Evolutionary conservation across 2,113 vertebrate genomes (phyloP), one percentile per base, ranked within the genome.

Genomic region (Passer domesticus): DNA sequence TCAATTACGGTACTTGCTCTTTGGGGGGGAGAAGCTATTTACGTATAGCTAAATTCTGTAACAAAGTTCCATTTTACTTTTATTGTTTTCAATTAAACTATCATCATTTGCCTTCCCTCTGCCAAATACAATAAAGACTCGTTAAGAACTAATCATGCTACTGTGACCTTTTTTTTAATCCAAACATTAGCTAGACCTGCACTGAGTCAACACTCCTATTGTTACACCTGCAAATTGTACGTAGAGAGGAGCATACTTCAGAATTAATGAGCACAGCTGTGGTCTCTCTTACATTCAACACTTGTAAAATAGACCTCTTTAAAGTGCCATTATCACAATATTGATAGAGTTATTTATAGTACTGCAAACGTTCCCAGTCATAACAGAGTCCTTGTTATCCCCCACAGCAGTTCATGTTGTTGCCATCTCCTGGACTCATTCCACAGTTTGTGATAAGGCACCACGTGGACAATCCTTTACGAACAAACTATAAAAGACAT

Each of bases 281-380:
- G 94, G 97, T 97, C 98, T 97, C 98, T 98, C 97, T 95, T 97
- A 97, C 84, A 97, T 97, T 96, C 96, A 97, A 97, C 97, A 96
- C 98, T 98, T 98, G 97, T 98, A 97, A 98, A 98, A 98, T 94
- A 98, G 97, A 97, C 97, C 98, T 98, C 98, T 98, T 98, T 98
- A 98, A 98, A 98, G 97, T 97, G 97, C 97, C 98, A 98, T 98
- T 98, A 98, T 98, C 98, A 98, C 98, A 98, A 98, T 98, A 98
- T 98, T 98, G 98, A 98, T 98, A 98, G 98, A 98, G 98, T 98
- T 98, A 98, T 98, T 98, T 98, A 98, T 98, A 98, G 98, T 96
- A 96, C 92, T 84, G 97, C 94, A 96, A 98, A 97, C 68, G 96
- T 95, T 98, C 96, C 96, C 97, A 98, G 97, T 98, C 98, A 97